Percentiles rank a stretch among this genome's conserved stretches.
Evolutionary conservation across 2,113 vertebrate species (phyloP).

Genomic region (Chitala chitala): DNA sequence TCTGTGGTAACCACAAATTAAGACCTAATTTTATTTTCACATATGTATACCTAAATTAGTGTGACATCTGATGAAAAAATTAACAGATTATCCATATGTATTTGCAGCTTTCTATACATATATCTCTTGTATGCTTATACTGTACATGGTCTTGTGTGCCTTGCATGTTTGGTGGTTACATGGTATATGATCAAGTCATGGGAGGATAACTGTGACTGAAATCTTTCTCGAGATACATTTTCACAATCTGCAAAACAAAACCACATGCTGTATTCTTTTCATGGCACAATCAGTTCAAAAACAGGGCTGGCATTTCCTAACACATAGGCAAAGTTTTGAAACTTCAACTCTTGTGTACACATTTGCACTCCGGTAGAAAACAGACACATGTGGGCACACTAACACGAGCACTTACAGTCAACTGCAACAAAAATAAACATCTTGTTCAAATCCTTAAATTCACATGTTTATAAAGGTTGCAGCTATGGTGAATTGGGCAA

Average conservation of each 20-base stretch:
- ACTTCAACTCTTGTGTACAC: slow-evolving; percentile 56
- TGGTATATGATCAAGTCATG: slow-evolving; percentile 28
- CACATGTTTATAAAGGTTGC: neutral
- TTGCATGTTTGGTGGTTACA: slow-evolving; percentile 16
- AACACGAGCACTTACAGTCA: slow-evolving; percentile 22
- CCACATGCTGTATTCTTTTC: slow-evolving; percentile 14
- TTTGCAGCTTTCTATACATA: neutral
- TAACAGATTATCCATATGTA: no score
- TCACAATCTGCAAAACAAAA: slow-evolving; percentile 10
- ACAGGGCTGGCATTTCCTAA: slow-evolving; percentile 23
- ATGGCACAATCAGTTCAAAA: slow-evolving; percentile 15
- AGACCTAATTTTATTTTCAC: no score
- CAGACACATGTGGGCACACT: slow-evolving; percentile 26
- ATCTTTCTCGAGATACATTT: slow-evolving; percentile 9
- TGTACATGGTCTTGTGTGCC: slow-evolving; percentile 13
- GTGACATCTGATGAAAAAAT: no score
- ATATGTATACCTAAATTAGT: slow-evolving; percentile 28
- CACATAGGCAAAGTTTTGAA: slow-evolving; percentile 49
- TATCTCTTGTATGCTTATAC: neutral
- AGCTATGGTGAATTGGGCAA: neutral
- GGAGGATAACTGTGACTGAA: slow-evolving; percentile 30
- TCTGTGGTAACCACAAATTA: no score
- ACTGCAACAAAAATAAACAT: slow-evolving; percentile 45
- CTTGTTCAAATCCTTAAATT: neutral
- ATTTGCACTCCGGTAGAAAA: slow-evolving; percentile 47